Base-by-base conservation (phyloP, 2,797 vertebrate genomes). In the Acanthis flammea region DNA sequence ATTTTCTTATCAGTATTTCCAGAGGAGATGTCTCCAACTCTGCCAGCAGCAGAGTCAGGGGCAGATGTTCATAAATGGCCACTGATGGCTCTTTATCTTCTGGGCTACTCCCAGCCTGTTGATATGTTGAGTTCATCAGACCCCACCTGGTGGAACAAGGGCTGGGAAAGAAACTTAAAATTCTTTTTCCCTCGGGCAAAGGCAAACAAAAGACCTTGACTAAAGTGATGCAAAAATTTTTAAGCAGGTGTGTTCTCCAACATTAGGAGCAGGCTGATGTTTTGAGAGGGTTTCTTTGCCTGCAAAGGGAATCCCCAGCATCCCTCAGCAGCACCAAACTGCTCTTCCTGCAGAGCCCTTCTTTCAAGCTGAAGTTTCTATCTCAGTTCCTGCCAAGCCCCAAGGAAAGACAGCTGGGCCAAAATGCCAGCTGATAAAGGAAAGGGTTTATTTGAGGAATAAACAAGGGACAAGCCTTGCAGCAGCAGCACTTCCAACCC, bases 371-470 rank as follows among this genome's bases (percentile, higher is more conserved):
- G 44, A 90, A 66, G 19, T 82, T 92, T 83, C 66, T 83, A 7
- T 31, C 47, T 86, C 73, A 28, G 58, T 7, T 84, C 35, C 73
- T 92, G 77, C 33, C 73, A 68, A 88, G 33, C 62, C 68, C 47
- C 27, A 33, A 57, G 66, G 66, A 94, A 82, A 72, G 62, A 61
- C 31, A 91, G 37, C 41, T 78, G 73, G 73, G 55, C 44, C 1
- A 0, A 90, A 94, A 95, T 70, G 70, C 79, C 91, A 94, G 44
- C 41, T 84, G 55, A 76, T 35, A 88, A 80, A 94, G 58, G 7
- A 78, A 83, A 75, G 65, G 10, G 21, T 80, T 93, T 91, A 75
- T 88, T 10, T 93, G 84, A 86, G 54, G 75, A 88, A 93, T 78
- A 84, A 95, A 78, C 41, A 53, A 88, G 39, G 70, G 24, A 73